Evolutionary conservation across 2,113 vertebrate genomes (phyloP), one percentile per base, ranked within the genome.

Genomic region (Alligator sinensis): DNA sequence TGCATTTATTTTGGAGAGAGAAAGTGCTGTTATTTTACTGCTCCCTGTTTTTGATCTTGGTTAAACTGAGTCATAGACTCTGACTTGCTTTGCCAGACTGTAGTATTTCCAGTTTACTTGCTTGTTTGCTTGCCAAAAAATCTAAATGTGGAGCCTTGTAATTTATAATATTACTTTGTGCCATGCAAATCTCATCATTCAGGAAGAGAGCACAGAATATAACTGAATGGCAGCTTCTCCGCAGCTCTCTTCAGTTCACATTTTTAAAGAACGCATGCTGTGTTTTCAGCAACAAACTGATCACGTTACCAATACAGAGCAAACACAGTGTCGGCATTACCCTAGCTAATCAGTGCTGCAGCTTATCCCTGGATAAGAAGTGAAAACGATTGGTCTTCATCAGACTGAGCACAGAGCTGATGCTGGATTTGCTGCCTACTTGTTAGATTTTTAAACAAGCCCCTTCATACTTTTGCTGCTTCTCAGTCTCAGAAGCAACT

Each of bases 371-470:
- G 66, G 60, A 81, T 81, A 81, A 13, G 2, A 54, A 85, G 84
- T 34, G 25, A 94, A 93, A 94, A 87, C 90, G 95, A 96, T 87
- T 90, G 28, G 91, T 75, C 80, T 82, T 92, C 5, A 4, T 90
- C 54, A 96, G 25, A 91, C 91, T 54, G 64, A 88, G 82, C 30
- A 78, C 27, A 4, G 66, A 82, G 75, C 34, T 87, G 77, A 12
- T 92, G 90, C 90, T 91, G 96, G 81, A 25, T 83, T 79, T 82
- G 1, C 87, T 95, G 66, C 90, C 92, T 30, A 88, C 16, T 90
- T 91, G 68, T 86, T 81, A 70, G 30, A 27, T 89, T 87, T 87
- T 82, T 38, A 18, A 84, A 77, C 93, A 86, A 92, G 94, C 80
- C 93, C 92, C 93, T 96, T 94, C 86, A 80, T 62, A 91, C 89